Base-by-base conservation (phyloP, 2,888 invertebrate genomes). In the Helleia helle region DNA sequence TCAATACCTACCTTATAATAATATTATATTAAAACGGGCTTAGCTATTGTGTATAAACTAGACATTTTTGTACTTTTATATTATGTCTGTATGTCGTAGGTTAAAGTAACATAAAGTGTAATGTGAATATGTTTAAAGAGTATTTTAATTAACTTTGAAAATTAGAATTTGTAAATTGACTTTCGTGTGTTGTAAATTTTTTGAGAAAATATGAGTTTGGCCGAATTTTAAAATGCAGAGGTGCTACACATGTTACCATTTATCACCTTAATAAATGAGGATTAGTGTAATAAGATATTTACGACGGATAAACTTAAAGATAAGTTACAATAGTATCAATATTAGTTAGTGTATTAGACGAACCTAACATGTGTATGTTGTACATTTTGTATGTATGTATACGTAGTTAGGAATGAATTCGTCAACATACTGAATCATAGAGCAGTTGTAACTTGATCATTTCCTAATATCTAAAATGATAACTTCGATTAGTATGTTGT, bases 191-290 rank as follows among this genome's bases (percentile, higher is more conserved):
- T n/a, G n/a, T n/a, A n/a, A n/a, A n/a, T n/a, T n/a, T n/a, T n/a
- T n/a, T n/a, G n/a, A n/a, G n/a, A n/a, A n/a, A n/a, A n/a, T n/a
- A n/a, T n/a, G n/a, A n/a, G n/a, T n/a, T n/a, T n/a, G n/a, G n/a
- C n/a, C n/a, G 9, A 29, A 11, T 18, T 39, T 15, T 29, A 29
- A 39, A 24, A 18, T 22, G 30, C 24, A 30, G 22, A 66, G 76
- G 74, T 79, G 76, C 77, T 80, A 70, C 54, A 58, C 62, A 62
- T 61, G 77, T 80, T 79, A 79, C 79, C 79, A 77, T n/a, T n/a
- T n/a, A n/a, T n/a, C n/a, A 69, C 62, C 54, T 61, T 30, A 31
- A 17, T n/a, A 18, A 18, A n/a, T n/a, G 17, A 34, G 17, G 22
- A 22, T 15, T 34, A 34, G 22, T 12, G 11, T 12, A 11, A 22